phyloP scores from a whole-genome alignment of 2,113 vertebrate species.

The Diadophis punctatus region DNA sequence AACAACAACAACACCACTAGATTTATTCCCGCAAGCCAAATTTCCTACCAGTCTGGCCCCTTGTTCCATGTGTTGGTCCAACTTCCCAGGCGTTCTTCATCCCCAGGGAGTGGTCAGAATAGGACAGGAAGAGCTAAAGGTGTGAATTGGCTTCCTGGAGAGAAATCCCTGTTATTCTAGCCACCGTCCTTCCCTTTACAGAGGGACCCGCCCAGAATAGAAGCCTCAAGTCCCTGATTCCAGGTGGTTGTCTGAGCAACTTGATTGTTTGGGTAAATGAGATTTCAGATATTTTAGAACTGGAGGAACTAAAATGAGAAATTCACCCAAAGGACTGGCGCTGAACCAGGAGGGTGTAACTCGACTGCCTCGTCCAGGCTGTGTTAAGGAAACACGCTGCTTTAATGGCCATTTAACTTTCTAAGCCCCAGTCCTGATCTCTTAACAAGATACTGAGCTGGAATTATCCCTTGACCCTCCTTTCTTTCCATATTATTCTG shows the following conservation, averaged over 20 bases:
- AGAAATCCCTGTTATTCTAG: background rate
- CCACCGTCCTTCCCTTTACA: background rate
- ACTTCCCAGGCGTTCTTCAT: rapidly evolving
- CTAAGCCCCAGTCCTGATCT: background rate
- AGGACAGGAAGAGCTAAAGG: background rate
- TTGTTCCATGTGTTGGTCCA: background rate
- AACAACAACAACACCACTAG: background rate
- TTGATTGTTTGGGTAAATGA: background rate
- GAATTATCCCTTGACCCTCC: background rate
- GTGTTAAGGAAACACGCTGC: background rate
- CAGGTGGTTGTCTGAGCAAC: background rate
- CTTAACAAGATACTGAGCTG: background rate
- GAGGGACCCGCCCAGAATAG: background rate
- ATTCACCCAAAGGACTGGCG: background rate
- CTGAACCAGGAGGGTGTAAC: background rate
- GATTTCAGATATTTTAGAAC: rapidly evolving
- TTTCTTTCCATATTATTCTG: background rate
- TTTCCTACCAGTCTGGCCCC: background rate
- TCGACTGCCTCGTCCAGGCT: background rate
- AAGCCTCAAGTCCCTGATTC: rapidly evolving
- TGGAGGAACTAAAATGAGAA: background rate
- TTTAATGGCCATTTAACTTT: too few species aligned
- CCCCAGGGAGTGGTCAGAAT: background rate
- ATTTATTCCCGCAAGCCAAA: too few species aligned
- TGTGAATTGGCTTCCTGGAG: background rate